Percentiles rank a stretch among this genome's conserved stretches.
Evolutionary conservation across 2,888 invertebrate species (phyloP).

Genomic region (Tetragonula carbonaria): DNA sequence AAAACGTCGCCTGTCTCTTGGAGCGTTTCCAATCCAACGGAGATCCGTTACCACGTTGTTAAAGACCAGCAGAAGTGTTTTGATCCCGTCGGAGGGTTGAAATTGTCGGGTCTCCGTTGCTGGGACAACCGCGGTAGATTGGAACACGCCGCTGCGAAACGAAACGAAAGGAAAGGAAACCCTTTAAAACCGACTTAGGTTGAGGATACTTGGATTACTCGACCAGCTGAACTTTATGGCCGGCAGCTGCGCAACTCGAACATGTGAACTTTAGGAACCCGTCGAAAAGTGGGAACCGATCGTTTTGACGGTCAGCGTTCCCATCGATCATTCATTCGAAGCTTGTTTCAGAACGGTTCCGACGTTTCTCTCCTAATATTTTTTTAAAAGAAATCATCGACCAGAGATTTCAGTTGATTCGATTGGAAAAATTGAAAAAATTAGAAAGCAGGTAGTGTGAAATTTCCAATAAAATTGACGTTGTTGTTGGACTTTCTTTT

Average conservation of each 20-base stretch:
- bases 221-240: neutral
- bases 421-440: neutral
- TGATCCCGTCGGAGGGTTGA: constrained; percentile 18
- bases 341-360: neutral
- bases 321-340: neutral
- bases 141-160: neutral
- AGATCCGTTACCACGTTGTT: constrained; percentile 37
- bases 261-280: neutral
- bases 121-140: neutral
- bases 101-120: neutral
- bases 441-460: neutral
- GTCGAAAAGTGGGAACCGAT: neutral
- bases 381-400: neutral
- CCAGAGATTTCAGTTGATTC: neutral
- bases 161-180: neutral
- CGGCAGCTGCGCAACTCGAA: neutral
- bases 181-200: neutral
- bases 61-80: constrained; percentile 22
- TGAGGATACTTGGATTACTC: neutral
- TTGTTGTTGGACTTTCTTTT: no score
- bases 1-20: constrained; percentile 27
- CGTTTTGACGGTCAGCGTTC: neutral
- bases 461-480: neutral
- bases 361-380: no score
- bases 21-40: constrained; percentile 43